Conservation (phyloP, 2,113 vertebrate genomes). For the Daboia siamensis region DNA sequence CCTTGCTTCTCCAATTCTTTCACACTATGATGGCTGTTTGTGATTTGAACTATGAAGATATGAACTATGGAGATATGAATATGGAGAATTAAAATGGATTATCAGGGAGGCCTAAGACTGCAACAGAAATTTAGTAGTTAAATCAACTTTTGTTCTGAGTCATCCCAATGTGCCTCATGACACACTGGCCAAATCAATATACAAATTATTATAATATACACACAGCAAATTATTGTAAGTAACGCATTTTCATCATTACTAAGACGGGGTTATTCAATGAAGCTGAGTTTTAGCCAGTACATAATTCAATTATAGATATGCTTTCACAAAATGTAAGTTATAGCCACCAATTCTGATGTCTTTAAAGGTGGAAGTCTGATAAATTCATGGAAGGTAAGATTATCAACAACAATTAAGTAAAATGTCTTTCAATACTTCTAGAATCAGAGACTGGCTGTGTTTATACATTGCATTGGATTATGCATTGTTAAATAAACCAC, state of each 20-base stretch:
- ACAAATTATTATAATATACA: background rate
- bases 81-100: background rate
- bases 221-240: background rate
- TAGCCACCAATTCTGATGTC: background rate
- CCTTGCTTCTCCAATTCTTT: background rate
- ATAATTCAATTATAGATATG: background rate
- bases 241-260: background rate
- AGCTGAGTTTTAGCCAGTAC: background rate
- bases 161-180: background rate
- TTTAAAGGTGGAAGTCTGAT: background rate
- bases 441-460: background rate
- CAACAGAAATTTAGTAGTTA: background rate
- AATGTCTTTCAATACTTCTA: background rate
- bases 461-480: background rate
- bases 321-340: background rate
- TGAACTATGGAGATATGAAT: background rate
- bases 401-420: background rate
- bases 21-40: background rate
- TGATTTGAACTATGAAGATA: background rate
- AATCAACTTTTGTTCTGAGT: background rate
- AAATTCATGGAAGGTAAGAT: background rate
- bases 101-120: background rate
- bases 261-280: background rate
- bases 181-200: background rate
- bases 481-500: background rate